phyloP scores from a whole-genome alignment of 2,113 vertebrate species.

The Crotalus horridus region DNA sequence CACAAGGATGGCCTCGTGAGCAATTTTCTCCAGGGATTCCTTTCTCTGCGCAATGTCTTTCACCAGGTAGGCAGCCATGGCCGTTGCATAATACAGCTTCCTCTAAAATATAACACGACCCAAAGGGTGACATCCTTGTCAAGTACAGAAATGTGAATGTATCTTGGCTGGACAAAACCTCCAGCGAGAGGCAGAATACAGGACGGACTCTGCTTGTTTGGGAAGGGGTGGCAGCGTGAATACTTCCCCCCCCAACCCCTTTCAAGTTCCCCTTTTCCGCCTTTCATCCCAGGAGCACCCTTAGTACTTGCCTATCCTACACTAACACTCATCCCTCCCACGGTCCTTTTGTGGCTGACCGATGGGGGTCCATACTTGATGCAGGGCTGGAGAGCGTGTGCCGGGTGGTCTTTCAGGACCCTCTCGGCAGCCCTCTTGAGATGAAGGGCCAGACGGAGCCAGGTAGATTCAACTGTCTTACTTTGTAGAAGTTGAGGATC shows the following conservation, averaged over 20 bases:
- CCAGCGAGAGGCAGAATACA: neutral
- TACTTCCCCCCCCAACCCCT: neutral
- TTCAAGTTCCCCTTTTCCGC: neutral
- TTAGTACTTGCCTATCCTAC: neutral
- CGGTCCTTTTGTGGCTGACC: neutral
- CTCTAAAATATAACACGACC: constrained; percentile 59
- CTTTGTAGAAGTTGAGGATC: constrained; percentile 68
- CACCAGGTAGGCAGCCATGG: constrained; percentile 48
- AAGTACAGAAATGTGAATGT: neutral
- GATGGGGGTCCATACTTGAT: neutral
- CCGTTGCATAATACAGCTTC: constrained; percentile 60
- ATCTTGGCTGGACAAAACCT: neutral
- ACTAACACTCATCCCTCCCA: neutral
- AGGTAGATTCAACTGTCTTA: constrained; percentile 36
- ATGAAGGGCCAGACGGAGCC: neutral
- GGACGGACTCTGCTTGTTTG: neutral
- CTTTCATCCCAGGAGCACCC: neutral
- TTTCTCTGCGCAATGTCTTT: constrained; percentile 65
- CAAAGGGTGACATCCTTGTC: neutral
- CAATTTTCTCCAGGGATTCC: constrained; percentile 67
- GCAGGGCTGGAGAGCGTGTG: neutral
- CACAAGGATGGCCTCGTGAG: constrained; percentile 60
- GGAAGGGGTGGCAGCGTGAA: neutral
- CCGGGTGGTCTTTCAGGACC: too few species aligned
- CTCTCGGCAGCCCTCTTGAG: neutral